phyloP scores from a whole-genome alignment of 1,140 invertebrate genomes.

The Papilio machaon region DNA sequence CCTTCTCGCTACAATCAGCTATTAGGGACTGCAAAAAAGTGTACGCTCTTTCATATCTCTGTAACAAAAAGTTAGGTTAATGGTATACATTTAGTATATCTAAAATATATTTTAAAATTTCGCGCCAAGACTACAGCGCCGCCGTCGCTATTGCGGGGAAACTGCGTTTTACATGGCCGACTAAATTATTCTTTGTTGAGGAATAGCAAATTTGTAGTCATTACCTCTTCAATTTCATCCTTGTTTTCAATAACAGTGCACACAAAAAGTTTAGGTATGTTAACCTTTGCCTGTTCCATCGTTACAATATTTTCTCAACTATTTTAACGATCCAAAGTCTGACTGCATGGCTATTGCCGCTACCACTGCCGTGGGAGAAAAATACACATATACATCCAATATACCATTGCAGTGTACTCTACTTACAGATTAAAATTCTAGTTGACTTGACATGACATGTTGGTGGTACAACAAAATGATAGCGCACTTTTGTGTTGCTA shows the following conservation, averaged over 20 bases:
- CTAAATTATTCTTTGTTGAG: conserved; percentile 82
- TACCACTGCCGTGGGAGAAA: conserved; percentile 73
- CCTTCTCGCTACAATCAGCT: conserved; percentile 94
- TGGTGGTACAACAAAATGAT: conserved; percentile 42
- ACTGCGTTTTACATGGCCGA: conserved; percentile 83
- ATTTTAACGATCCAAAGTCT: conserved; percentile 77
- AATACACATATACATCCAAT: conserved; percentile 70
- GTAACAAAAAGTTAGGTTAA: conserved; percentile 81
- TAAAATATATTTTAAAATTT: conserved; percentile 59
- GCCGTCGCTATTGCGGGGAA: conserved; percentile 78
- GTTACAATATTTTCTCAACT: conserved; percentile 74
- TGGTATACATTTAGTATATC: conserved; percentile 45
- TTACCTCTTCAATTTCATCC: conserved; percentile 92
- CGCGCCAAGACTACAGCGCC: conserved; percentile 74
- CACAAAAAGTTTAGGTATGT: conserved; percentile 82
- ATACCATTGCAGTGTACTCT: conserved; percentile 63
- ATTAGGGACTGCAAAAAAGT: conserved; percentile 88
- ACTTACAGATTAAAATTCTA: conserved; percentile 50
- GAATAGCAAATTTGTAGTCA: conserved; percentile 80
- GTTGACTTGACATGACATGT: conserved; percentile 43
- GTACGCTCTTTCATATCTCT: conserved; percentile 95
- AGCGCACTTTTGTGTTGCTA: conserved; percentile 20
- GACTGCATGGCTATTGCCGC: conserved; percentile 81
- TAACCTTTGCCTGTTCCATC: conserved; percentile 84
- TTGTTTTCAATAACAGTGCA: conserved; percentile 89